A percentile compares a stretch with the other conserved stretches of the same genome.
phyloP scores from a whole-genome alignment of 2,113 vertebrate species.

The human (Homo sapiens) region DNA sequence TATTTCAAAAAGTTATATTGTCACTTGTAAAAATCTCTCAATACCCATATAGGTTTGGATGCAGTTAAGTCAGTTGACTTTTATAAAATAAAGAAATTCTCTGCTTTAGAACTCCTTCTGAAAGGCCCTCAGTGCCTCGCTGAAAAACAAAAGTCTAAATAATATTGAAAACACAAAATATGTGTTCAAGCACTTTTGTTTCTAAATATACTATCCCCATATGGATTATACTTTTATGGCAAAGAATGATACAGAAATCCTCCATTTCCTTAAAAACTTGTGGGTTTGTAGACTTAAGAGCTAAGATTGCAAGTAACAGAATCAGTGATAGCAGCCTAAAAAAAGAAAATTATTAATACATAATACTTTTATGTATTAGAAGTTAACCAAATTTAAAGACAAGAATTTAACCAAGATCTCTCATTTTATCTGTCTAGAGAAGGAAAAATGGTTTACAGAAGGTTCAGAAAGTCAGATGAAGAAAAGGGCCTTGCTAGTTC shows the following conservation, averaged over 20 bases:
- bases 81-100: constrained; percentile 18
- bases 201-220: background rate
- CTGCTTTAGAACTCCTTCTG: constrained; percentile 25
- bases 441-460: background rate
- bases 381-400: background rate
- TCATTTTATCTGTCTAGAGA: background rate
- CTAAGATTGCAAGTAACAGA: background rate
- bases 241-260: background rate
- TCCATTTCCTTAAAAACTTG: background rate
- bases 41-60: background rate
- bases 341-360: background rate
- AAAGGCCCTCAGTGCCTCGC: background rate
- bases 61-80: background rate
- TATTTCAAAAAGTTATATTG: background rate
- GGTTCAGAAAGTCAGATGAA: background rate
- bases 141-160: background rate
- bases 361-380: background rate
- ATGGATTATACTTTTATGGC: background rate
- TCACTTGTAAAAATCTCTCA: background rate
- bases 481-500: background rate
- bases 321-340: background rate
- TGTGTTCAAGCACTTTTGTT: background rate
- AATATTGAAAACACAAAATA: background rate
- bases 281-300: background rate
- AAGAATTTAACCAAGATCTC: background rate